Evolutionary conservation across 2,797 vertebrate genomes (phyloP).

Genomic region (Dryobates pubescens): DNA sequence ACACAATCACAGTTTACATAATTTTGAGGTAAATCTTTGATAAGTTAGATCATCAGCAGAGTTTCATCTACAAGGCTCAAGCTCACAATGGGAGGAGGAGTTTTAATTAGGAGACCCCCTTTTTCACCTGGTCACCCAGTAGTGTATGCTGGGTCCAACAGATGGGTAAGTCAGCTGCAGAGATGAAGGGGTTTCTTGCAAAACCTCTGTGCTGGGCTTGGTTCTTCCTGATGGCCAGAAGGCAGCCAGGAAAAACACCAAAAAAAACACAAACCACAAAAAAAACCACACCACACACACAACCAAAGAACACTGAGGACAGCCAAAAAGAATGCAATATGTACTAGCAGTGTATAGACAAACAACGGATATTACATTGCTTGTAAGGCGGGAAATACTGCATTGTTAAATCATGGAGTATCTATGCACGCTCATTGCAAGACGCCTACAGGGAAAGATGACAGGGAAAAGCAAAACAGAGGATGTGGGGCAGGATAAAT

Average conservation of each 20-base stretch:
- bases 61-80: conserved; percentile 8
- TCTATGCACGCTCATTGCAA: background rate
- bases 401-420: background rate
- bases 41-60: conserved; percentile 29
- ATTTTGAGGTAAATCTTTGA: conserved; percentile 78
- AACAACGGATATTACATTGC: background rate
- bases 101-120: background rate
- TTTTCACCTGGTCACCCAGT: background rate
- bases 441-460: background rate
- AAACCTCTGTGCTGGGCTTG: background rate
- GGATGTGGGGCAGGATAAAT: background rate
- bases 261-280: background rate
- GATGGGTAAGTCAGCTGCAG: background rate
- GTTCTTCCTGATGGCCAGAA: background rate
- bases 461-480: background rate
- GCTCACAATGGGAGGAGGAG: background rate
- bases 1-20: conserved; percentile 76
- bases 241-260: background rate
- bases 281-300: no score
- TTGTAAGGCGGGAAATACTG: background rate
- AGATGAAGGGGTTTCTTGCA: background rate
- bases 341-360: background rate
- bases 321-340: background rate
- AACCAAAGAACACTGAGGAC: background rate
- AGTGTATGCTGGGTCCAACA: background rate